Evolutionary conservation across 2,113 vertebrate species (phyloP).

Genomic region (Miniopterus natalensis): DNA sequence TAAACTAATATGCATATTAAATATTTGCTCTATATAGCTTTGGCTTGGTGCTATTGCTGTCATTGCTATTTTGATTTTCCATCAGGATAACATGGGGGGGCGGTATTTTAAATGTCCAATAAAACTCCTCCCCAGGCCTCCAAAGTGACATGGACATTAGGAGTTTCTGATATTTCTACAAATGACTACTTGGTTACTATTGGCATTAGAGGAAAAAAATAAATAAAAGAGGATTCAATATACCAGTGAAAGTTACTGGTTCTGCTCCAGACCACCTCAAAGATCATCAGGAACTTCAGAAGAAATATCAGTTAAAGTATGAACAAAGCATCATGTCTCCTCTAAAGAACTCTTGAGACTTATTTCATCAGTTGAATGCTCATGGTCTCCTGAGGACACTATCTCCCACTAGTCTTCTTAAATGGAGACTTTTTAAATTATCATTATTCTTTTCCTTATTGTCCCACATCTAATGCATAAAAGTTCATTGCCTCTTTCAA

Average conservation of each 20-base stretch:
- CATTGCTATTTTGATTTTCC: not conserved
- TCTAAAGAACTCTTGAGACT: not conserved
- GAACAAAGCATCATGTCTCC: not conserved
- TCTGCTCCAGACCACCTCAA: not conserved
- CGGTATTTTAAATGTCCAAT: not conserved
- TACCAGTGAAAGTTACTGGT: not conserved
- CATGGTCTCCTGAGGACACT: not conserved
- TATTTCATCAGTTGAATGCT: not conserved
- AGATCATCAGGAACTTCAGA: not conserved
- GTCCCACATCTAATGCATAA: not conserved
- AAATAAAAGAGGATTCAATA: not conserved
- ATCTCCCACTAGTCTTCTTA: not conserved
- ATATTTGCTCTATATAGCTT: not conserved
- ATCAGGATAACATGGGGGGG: not conserved
- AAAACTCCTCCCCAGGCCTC: not conserved
- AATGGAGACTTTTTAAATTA: not conserved
- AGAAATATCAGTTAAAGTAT: not conserved
- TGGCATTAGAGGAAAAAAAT: not conserved
- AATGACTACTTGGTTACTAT: not conserved
- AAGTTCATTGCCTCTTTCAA: not conserved
- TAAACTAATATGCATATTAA: not conserved
- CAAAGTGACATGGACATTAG: not conserved
- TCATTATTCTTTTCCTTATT: not conserved
- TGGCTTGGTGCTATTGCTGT: not conserved
- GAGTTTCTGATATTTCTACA: not conserved